Percentiles rank a stretch among this genome's conserved stretches.
phyloP scores from a whole-genome alignment of 2,797 vertebrate species.

The Basileuterus tristriatus region DNA sequence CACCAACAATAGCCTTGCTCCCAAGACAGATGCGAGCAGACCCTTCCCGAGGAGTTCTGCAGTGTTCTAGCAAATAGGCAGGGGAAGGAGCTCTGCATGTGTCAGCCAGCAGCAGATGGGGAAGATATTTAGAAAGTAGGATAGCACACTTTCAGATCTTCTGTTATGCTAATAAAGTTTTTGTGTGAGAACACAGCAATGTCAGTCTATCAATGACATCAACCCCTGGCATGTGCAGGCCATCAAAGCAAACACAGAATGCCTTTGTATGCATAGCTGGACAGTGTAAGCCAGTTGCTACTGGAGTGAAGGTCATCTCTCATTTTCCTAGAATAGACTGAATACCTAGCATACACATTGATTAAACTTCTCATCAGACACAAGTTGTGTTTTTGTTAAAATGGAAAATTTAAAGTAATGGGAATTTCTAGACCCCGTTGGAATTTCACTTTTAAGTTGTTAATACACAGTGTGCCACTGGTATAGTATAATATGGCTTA shows the following conservation, averaged over 20 bases:
- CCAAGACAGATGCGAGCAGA: neutral
- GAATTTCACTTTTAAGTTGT: neutral
- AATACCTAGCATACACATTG: constrained; percentile 52
- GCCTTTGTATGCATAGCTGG: constrained; percentile 68
- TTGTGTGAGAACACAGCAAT: constrained; percentile 50
- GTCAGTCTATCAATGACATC: constrained; percentile 60
- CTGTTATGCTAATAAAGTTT: constrained; percentile 75
- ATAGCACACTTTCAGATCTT: constrained; percentile 63
- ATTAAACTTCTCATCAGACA: neutral
- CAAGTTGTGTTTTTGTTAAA: constrained; percentile 51
- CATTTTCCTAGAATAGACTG: constrained; percentile 82
- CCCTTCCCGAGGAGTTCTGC: neutral
- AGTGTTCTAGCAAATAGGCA: neutral
- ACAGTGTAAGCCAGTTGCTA: constrained; percentile 65
- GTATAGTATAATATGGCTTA: neutral
- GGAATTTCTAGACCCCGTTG: neutral
- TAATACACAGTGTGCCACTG: neutral
- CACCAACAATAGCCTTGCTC: neutral
- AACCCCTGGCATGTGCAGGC: constrained; percentile 65
- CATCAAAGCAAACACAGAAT: constrained; percentile 71
- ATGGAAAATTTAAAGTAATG: neutral
- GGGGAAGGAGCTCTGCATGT: neutral
- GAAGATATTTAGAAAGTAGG: neutral
- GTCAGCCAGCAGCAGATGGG: constrained; percentile 39
- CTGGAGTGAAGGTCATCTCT: constrained; percentile 80